These are phyloP conservation scores for Sipha flava DNA, from an alignment of 1,140 invertebrate genomes.

Conservation along the genomic window DNA sequence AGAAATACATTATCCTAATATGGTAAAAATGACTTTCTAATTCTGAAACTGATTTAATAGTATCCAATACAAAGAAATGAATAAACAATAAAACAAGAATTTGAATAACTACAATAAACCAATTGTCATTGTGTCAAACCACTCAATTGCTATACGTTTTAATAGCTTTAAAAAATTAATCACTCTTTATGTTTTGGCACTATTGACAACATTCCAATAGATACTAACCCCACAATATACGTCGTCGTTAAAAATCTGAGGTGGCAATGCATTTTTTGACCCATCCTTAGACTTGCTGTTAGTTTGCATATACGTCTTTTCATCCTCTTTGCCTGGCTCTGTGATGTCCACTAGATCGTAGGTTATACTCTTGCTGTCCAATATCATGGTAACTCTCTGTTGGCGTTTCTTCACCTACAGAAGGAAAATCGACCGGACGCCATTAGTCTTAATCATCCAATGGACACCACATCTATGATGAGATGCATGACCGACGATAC, in stretches of 20 bases:
- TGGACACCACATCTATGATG: too few species aligned
- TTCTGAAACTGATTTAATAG: neutral
- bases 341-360: constrained; percentile 88
- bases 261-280: constrained; percentile 66
- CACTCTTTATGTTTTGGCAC: neutral
- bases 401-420: constrained; percentile 88
- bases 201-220: constrained; percentile 10
- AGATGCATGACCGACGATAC: too few species aligned
- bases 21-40: neutral
- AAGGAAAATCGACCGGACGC: too few species aligned
- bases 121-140: neutral
- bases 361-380: constrained; percentile 79
- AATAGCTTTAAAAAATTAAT: too few species aligned
- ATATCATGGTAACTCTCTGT: constrained; percentile 80
- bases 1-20: neutral
- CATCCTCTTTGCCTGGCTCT: constrained; percentile 75
- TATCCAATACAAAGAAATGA: neutral
- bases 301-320: constrained; percentile 86
- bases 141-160: too few species aligned
- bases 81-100: too few species aligned
- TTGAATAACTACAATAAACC: neutral
- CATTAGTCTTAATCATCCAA: too few species aligned
- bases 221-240: constrained; percentile 81
- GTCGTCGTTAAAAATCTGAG: constrained; percentile 87
- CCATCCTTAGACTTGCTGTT: constrained; percentile 66